Base-by-base conservation (phyloP, 2,888 invertebrate genomes). In the Epistrophe grossulariae region DNA sequence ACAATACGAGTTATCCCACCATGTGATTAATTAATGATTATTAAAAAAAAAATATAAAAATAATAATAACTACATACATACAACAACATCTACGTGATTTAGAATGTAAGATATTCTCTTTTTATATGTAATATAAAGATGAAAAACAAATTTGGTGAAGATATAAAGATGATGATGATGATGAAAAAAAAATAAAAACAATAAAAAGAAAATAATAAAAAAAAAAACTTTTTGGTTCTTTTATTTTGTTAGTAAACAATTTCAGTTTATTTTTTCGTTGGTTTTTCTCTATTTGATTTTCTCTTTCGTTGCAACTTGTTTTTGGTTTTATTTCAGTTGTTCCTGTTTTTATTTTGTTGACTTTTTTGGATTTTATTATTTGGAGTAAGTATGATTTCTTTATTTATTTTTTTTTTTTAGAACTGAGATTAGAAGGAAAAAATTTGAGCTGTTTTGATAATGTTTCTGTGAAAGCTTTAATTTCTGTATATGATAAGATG, bases 1-100 rank as follows among this genome's bases (percentile, higher is more conserved):
- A 90, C 89, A 89, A 89, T 89, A 90, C 90, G 90, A 90, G 89
- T 90, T 91, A 90, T 90, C 91, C 91, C 91, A 91, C 91, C 91
- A 91, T 90, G 90, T 91, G 90, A 91, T 90, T 90, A 89, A 89
- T 89, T 88, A 89, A 89, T 85, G 73, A 78, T 74, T 84, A 68
- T 66, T 48, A 70, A 72, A 76, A 72, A 60, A 78, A 71, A 78
- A 62, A 77, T 48, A 78, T 50, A 74, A 82, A 77, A 73, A 84
- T 71, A 84, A 88, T 84, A 77, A 84, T 72, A 80, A 79, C 70
- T 88, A 79, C 72, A 79, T 82, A 82, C 70, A 84, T 82, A 85
- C 81, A 85, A 84, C 76, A 84, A 84, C 78, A 82, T 84, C 84
- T 82, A 85, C 85, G 88, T 88, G 88, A 88, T 88, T 88, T 85